These are phyloP conservation scores for Myotis davidii DNA, from an alignment of 2,113 vertebrate species.

Conservation along the genomic window DNA sequence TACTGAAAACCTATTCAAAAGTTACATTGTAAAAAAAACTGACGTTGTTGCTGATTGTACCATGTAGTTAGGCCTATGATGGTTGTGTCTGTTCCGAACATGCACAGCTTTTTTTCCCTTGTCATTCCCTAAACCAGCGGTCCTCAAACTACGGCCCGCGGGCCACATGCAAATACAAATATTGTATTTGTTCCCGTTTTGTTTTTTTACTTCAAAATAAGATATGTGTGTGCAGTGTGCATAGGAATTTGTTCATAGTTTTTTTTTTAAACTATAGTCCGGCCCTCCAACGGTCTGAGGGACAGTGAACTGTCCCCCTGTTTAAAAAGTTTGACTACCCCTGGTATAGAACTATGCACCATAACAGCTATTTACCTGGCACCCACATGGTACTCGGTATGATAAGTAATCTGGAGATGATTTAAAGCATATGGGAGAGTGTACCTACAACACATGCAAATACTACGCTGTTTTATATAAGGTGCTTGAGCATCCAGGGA, in stretches of 20 bases:
- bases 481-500: neutral
- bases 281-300: too few species aligned
- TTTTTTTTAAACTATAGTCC: too few species aligned
- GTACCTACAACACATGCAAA: neutral
- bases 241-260: too few species aligned
- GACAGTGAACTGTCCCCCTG: too few species aligned
- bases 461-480: too few species aligned
- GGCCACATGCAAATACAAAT: too few species aligned
- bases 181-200: too few species aligned
- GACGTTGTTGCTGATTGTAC: neutral
- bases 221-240: too few species aligned
- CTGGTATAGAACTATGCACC: neutral
- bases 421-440: neutral
- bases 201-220: too few species aligned
- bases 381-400: neutral
- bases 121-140: neutral
- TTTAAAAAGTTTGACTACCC: too few species aligned
- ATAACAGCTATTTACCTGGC: neutral
- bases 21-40: neutral
- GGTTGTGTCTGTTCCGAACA: neutral
- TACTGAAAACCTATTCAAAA: neutral
- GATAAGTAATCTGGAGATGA: neutral
- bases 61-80: neutral
- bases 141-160: too few species aligned
- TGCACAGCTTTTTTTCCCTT: too few species aligned